Evolutionary conservation across 1,140 invertebrate genomes (phyloP).

Genomic region (Solenopsis fugax): DNA sequence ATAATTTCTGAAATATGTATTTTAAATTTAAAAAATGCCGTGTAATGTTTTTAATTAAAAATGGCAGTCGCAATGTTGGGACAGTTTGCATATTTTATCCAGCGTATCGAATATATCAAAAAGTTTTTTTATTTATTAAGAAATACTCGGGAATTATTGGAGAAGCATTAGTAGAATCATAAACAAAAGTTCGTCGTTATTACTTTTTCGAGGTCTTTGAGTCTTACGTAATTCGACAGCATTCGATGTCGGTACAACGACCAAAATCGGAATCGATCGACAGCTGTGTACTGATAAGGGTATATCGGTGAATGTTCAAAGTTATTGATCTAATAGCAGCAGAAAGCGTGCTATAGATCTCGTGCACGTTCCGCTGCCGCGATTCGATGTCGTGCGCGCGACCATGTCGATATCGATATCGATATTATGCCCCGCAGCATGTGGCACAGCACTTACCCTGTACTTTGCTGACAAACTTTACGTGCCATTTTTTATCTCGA

Average conservation of each 20-base stretch:
- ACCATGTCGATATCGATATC: conserved; percentile 42
- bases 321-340: conserved; percentile 56
- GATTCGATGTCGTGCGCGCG: conserved; percentile 7
- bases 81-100: background rate
- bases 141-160: background rate
- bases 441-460: background rate
- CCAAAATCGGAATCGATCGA: conserved; percentile 45
- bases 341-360: conserved; percentile 10
- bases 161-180: background rate
- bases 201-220: conserved; percentile 23
- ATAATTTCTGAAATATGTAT: conserved; percentile 16
- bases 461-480: conserved; percentile 14
- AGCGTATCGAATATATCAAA: background rate
- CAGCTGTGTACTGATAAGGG: conserved; percentile 3
- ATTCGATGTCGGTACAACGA: background rate
- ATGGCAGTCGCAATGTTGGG: background rate
- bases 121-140: background rate
- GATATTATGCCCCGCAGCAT: conserved; percentile 42
- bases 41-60: background rate
- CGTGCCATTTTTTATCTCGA: conserved; percentile 27
- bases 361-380: background rate
- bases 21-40: background rate
- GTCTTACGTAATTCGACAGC: background rate
- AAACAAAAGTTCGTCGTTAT: conserved; percentile 31
- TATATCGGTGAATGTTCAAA: conserved; percentile 37